Conservation (phyloP, 2,888 invertebrate species). For the Hedychridium roseum region DNA sequence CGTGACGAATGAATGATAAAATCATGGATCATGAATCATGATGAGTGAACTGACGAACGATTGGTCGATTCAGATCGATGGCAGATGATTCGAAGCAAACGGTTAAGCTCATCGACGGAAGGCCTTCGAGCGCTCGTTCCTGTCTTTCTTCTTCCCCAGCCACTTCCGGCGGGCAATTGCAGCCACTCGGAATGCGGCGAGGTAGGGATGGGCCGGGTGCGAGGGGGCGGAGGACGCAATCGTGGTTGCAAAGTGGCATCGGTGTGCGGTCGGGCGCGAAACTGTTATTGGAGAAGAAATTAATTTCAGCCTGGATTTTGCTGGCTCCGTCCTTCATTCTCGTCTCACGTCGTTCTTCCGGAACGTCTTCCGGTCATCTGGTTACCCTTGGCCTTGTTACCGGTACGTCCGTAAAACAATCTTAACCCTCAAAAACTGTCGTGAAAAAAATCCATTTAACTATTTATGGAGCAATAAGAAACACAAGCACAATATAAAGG, state of each 20-base stretch:
- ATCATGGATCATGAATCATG: too few species aligned
- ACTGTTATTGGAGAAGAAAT: constrained; percentile 50
- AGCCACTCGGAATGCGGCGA: constrained; percentile 23
- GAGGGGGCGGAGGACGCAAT: neutral
- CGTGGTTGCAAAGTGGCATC: constrained; percentile 37
- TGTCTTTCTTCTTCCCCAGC: constrained; percentile 12
- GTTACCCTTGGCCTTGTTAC: too few species aligned
- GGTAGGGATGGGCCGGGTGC: constrained; percentile 11
- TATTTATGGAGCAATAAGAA: too few species aligned
- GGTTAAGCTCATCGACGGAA: too few species aligned
- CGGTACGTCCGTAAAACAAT: too few species aligned
- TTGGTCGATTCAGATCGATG: too few species aligned
- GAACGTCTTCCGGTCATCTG: constrained; percentile 18
- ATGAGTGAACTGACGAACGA: too few species aligned
- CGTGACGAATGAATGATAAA: too few species aligned
- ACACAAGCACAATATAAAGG: too few species aligned
- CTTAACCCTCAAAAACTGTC: too few species aligned
- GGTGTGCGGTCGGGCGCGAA: constrained; percentile 46
- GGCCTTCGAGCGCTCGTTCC: neutral
- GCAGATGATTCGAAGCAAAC: too few species aligned
- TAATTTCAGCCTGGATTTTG: constrained; percentile 44
- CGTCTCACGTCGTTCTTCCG: constrained; percentile 20
- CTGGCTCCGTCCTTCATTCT: constrained; percentile 19
- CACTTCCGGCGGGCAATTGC: constrained; percentile 39
- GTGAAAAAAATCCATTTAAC: too few species aligned